Evolutionary conservation across 1,140 invertebrate species (phyloP), one percentile per base, ranked within the genome.

Genomic region (Stratiolaelaps scimitus): DNA sequence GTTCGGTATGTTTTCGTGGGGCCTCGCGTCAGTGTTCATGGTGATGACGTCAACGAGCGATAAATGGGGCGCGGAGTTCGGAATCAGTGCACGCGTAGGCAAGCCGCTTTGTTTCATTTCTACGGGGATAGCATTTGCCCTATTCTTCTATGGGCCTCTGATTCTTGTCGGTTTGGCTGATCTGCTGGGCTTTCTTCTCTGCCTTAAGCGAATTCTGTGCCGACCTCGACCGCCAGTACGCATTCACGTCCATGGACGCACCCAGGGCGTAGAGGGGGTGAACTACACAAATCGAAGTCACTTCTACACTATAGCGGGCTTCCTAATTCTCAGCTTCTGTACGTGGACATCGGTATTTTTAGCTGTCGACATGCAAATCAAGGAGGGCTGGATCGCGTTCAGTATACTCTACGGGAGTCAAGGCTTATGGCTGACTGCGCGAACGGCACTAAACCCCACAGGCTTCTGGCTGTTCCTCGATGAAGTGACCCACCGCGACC

Each of bases 1-100:
- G 34, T 60, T 60, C 53, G 23, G 53, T 29, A 60, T 60, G 53
- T 60, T 60, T 23, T 60, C 53, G 2, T 60, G 53, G 53, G 53
- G 53, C 4, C 15, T 60, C 1, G 15, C 53, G 1, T 26, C 26
- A 34, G 26, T 60, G 17, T 60, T 60, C 23, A 34, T 34, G 53
- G 23, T 26, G 15, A 17, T 60, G 53, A 19, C 53, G 26, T 60
- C 53, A 10, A 29, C n/a, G 2, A 60, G 53, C 53, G 53, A 60
- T 26, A 60, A 60, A 10, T 60, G 53, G 53, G 53, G 53, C 23
- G 53, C 53, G 1, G 53, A 60, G 53, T 60, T 60, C 53, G 53
- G 53, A 5, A 60, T 60, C 17, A 23, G 53, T 19, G 53, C 53
- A 15, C 53, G 53, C 13, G 53, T 60, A 17, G 53, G 53, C 17